Evolutionary conservation across 2,888 invertebrate genomes (phyloP), one percentile per base, ranked within the genome.

Genomic region (Mimachlamys varia): DNA sequence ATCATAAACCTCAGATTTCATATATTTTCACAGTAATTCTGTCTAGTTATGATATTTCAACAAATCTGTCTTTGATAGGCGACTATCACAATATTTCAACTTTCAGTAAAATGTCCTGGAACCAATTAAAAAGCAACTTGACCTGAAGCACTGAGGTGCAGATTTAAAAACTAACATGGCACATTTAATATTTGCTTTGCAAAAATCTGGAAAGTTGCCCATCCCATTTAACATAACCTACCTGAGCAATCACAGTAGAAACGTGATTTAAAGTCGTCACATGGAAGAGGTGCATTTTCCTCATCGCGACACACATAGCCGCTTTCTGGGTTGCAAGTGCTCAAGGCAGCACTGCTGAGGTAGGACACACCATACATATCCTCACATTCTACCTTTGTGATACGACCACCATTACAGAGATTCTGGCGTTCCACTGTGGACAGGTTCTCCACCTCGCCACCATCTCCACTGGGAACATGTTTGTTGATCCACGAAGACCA

Each of bases 301-400:
- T 91, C 92, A 96, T 97, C 93, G 87, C 90, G 90, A 95, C 98
- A 98, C 12, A 97, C 96, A 0, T 98, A 97, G 0, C 98, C 98
- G n/a, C 97, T 97, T 94, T 98, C 98, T 91, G 98, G 96, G 88
- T 95, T 94, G 90, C 96, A 96, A 19, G 76, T 27, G 50, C 44
- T 89, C 37, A 87, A 38, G 87, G 87, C 89, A 87, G 87, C 89
- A 37, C 76, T 50, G 87, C 89, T 89, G 87, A 87, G 38, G 27
- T 87, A 89, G n/a, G 89, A 44, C n/a, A 89, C 87, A 22, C 62
- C 87, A 76, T 76, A 76, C 76, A 76, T 76, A 15, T 76, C 76
- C 33, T 76, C 76, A 33, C 76, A 76, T 33, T 76, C 76, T 4
- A 76, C 76, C 33, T 76, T 76, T 10, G 93, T 93, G 37, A 96